Conservation (phyloP, 2,888 invertebrate species). For the Zhuqinia jingwanae region DNA sequence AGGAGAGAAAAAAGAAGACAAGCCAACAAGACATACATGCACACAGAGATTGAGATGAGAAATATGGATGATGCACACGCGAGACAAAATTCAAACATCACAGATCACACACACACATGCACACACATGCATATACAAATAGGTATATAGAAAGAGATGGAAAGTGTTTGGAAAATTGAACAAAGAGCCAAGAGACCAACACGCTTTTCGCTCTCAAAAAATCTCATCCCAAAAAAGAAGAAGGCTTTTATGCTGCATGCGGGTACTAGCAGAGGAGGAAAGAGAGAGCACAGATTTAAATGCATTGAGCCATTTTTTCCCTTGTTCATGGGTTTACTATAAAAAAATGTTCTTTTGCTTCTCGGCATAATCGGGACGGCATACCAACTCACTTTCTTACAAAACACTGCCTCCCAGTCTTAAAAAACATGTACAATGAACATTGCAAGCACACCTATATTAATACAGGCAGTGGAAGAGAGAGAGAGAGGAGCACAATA, state of each 20-base stretch:
- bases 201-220: neutral
- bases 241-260: slow-evolving; percentile 13
- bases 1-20: too few relatives aligned
- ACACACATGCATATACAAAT: neutral
- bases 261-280: slow-evolving; percentile 29
- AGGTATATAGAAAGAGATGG: neutral
- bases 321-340: too few relatives aligned
- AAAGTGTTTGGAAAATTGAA: slow-evolving; percentile 47
- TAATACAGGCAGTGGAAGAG: too few relatives aligned
- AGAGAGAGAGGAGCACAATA: neutral
- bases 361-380: too few relatives aligned
- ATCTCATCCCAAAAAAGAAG: slow-evolving; percentile 1
- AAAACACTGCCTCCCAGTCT: too few relatives aligned
- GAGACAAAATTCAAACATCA: neutral
- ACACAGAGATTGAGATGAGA: too few relatives aligned
- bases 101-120: slow-evolving; percentile 4
- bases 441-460: too few relatives aligned
- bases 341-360: too few relatives aligned
- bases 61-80: neutral
- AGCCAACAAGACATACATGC: too few relatives aligned
- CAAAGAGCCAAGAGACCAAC: slow-evolving; percentile 13
- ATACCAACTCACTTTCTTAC: slow-evolving; percentile 47
- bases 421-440: slow-evolving; percentile 31
- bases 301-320: slow-evolving; percentile 61
- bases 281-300: slow-evolving; percentile 61